Evolutionary conservation across 2,888 invertebrate genomes (phyloP).

Genomic region (Melanophora roralis): DNA sequence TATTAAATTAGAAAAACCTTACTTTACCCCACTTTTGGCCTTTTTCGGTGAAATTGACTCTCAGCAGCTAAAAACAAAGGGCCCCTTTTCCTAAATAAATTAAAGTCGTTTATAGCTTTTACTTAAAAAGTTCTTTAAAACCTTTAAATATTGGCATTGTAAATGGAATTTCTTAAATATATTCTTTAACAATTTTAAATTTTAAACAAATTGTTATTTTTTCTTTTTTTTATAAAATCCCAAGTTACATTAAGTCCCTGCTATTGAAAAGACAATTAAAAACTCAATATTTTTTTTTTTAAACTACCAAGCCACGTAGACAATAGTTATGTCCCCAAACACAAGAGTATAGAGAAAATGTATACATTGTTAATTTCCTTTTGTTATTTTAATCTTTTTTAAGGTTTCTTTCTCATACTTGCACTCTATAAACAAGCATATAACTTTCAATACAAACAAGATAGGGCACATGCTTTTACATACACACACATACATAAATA

Average conservation of each 20-base stretch:
- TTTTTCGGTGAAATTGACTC: too few species aligned
- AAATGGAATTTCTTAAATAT: too few species aligned
- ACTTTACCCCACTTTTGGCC: too few species aligned
- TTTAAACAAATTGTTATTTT: too few species aligned
- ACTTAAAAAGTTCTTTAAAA: too few species aligned
- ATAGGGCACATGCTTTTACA: neutral
- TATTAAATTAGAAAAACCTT: too few species aligned
- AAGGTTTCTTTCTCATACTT: constrained; percentile 37
- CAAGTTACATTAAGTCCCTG: neutral
- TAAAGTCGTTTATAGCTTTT: too few species aligned
- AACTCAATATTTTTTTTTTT: too few species aligned
- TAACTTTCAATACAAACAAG: constrained; percentile 26
- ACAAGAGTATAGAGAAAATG: neutral
- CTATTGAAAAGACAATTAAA: constrained; percentile 7
- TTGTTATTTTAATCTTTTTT: constrained; percentile 41
- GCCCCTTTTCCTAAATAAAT: too few species aligned
- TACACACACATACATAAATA: neutral
- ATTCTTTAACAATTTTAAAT: too few species aligned
- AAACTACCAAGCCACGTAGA: neutral
- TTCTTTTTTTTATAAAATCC: neutral
- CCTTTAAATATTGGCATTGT: too few species aligned
- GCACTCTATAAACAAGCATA: neutral
- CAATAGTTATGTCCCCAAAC: neutral
- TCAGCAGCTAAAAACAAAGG: too few species aligned
- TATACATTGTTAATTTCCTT: constrained; percentile 20